Base-by-base conservation (phyloP, 2,113 vertebrate species). In the Hyaena hyaena region DNA sequence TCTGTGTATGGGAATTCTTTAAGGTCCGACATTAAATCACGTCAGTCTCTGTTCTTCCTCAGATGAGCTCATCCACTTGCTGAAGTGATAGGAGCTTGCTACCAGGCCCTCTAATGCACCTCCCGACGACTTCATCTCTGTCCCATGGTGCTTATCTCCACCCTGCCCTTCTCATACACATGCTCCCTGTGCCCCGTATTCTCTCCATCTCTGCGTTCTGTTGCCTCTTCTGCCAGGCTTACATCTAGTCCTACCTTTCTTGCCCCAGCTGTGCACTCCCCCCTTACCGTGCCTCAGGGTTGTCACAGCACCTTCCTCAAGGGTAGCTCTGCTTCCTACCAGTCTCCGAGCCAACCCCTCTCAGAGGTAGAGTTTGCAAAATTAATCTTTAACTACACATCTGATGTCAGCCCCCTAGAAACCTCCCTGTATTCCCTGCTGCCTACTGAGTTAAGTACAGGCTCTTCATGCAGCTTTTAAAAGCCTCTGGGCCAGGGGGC, bases 121-220 rank as follows among this genome's bases (percentile, higher is more conserved):
- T 50, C 35, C 26, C 19, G 10, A 16, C 8, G 15, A 24, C 35
- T 14, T 50, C 24, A 1, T 45, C 88, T 50, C 1, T 45, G 39
- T 43, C 19, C 23, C 35, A 2, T 19, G 31, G 43, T 7, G 2
- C 23, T 24, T 6, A 0, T 73, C 33, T 33, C 48, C 45, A 23
- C 76, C 63, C 63, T 19, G 3, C 66, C 26, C 53, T 31, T 39
- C 28, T 68, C 71, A 33, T 33, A 3, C 1, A 0, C 0, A 14
- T 31, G 63, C 66, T 24, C 17, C 8, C 17, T 26, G 5, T 33
- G 7, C 5, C 83, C 48, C 28, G 1, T 53, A 26, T 17, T 61
- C 73, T 39, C 2, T 21, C 39, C 81, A 10, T 63, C 10, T 1
- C 45, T 74, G 9, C 4, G 3, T 74, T 77, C 73, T 86, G 14